Base-by-base conservation (phyloP, 2,113 vertebrate genomes). In the Hemicordylus capensis region DNA sequence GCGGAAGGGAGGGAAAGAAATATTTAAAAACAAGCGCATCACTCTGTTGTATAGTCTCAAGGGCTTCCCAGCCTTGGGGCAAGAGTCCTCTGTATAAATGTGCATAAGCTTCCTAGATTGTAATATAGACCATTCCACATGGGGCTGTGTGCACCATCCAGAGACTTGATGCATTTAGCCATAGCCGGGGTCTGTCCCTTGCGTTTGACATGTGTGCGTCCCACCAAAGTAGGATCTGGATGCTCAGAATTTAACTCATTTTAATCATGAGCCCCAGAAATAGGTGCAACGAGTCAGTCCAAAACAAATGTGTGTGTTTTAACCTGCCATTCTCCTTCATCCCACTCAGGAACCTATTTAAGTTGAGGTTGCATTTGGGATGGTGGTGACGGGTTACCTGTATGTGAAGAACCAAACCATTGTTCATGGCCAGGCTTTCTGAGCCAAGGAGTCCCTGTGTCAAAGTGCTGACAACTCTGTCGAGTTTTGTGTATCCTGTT, bases 11-110 rank as follows among this genome's bases (percentile, higher is more conserved):
- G 84, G 44, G 28, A 56, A 19, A 48, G 28, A 22, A 46, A 80
- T 92, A 85, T 92, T 87, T 90, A 91, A 92, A 93, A 80, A 89
- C 84, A 91, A 91, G 79, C 67, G 59, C n/a, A 26, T 88, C 66
- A 76, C 88, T 82, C 87, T 51, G 58, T 86, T 44, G 67, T 59
- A 73, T 74, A 75, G 79, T 79, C 87, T 69, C 77, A 4, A 8
- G 56, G 66, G 56, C 61, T 70, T 80, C 84, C n/a, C 11, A 14
- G 59, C 63, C 88, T 4, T 6, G 4, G 20, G 34, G 15, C 9
- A 22, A 51, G 79, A 54, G 76, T 76, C 77, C 87, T 73, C 76
- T 44, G 26, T 61, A 3, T 90, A 83, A 44, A 86, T 87, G 90
- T 90, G 89, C 84, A 90, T 86, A 85, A 51, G 86, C 93, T 86